Evolutionary conservation across 2,888 invertebrate genomes (phyloP), one percentile per base, ranked within the genome.

Genomic region (Pasiphila rectangulata): DNA sequence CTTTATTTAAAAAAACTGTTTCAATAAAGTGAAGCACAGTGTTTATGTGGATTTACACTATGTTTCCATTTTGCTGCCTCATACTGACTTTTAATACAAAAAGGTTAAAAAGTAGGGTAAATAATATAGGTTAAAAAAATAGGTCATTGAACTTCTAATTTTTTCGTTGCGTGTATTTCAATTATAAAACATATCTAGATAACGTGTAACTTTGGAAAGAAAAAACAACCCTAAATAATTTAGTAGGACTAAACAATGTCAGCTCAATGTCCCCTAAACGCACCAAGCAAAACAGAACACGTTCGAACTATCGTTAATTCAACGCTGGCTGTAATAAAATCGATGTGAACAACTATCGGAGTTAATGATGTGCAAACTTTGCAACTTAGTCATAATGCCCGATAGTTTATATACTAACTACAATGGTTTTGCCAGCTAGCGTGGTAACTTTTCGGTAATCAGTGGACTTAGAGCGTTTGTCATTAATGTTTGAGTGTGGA

Each of bases 361-460:
- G 62, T 62, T 73, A 75, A 73, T 74, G 72, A 69, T 54, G 67
- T 67, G 68, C 64, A 64, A 74, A 74, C 66, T 70, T 72, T 59
- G 63, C 61, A 67, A 68, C 65, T 72, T 65, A 67, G 61, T 56
- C 65, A 72, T 69, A 70, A 71, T 69, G 65, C 38, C 21, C 35
- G 30, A 49, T 55, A 55, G 57, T 55, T 54, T 51, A 35, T 46
- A 34, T 39, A 45, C 36, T 39, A 29, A 39, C 48, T 44, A 32
- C 36, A 29, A 42, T 42, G 42, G 34, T 23, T 34, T 29, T 39
- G 27, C 24, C 21, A 10, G 32, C 21, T 27, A 21, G 20, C 36
- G 2, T 16, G 40, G 40, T 29, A 37, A 47, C 41, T 32, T 4
- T 9, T 32, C 25, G 6, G 6, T 47, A 25, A 38, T 32, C 38